These are phyloP conservation scores for Gasterosteus aculeatus DNA, from an alignment of 2,113 vertebrate species.

Conservation along the genomic window DNA sequence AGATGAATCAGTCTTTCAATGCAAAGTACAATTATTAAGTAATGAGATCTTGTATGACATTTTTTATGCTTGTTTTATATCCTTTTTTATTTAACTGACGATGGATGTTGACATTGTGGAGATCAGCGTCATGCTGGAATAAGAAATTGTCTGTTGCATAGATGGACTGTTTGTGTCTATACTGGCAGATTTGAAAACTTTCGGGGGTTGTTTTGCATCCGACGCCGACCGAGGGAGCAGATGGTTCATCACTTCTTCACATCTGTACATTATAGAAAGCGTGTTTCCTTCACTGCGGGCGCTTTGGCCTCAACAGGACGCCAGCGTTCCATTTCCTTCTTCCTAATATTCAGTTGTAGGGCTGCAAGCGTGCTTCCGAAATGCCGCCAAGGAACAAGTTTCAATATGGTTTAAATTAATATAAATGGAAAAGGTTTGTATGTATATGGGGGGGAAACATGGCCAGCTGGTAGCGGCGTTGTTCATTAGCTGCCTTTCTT, in stretches of 20 bases:
- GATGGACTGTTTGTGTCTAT: constrained; percentile 16
- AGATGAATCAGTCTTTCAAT: constrained; percentile 28
- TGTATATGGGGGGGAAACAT: constrained; percentile 12
- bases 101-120: constrained; percentile 60
- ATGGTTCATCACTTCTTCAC: constrained; percentile 57
- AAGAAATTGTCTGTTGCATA: constrained; percentile 57
- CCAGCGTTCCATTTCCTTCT: constrained; percentile 26
- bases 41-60: constrained; percentile 33
- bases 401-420: constrained; percentile 35
- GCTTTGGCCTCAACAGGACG: constrained; percentile 1
- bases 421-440: constrained; percentile 32
- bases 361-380: constrained; percentile 12
- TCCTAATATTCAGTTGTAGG: constrained; percentile 16
- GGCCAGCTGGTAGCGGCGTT: constrained; percentile 7
- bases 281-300: constrained; percentile 31
- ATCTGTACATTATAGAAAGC: constrained; percentile 17
- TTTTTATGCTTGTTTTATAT: constrained; percentile 73
- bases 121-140: constrained; percentile 67
- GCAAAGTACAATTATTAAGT: constrained; percentile 21
- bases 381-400: constrained; percentile 16
- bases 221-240: constrained; percentile 43
- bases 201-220: constrained; percentile 10
- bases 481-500: constrained; percentile 33
- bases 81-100: constrained; percentile 71
- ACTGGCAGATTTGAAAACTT: constrained; percentile 9